These are phyloP conservation scores for Melanotaenia pygmaea DNA, from an alignment of 2,797 vertebrate species.

Conservation along the genomic window DNA sequence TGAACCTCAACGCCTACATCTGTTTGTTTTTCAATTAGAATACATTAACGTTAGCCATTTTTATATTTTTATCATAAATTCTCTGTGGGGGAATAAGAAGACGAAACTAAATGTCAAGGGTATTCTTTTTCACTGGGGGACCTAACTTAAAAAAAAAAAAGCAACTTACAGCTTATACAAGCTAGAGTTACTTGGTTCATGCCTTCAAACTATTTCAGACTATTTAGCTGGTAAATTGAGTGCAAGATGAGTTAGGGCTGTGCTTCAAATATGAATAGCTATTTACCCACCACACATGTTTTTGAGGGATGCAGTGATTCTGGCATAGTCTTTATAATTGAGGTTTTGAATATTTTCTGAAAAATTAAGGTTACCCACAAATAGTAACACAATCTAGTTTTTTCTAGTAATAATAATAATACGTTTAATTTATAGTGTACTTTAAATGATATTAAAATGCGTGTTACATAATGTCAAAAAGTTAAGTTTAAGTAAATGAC, in stretches of 20 bases:
- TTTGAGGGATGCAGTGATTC: conserved; percentile 12
- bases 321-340: conserved; percentile 7
- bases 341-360: conserved; percentile 30
- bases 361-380: conserved; percentile 36
- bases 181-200: conserved; percentile 21
- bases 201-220: conserved; percentile 20
- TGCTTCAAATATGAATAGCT: conserved; percentile 27
- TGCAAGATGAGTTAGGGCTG: conserved; percentile 1
- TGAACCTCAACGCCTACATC: conserved; percentile 63
- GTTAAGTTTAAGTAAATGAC: too few species aligned
- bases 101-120: conserved; percentile 37
- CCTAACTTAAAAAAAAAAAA: conserved; percentile 19
- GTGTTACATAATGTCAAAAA: too few species aligned
- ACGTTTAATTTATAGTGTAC: too few species aligned
- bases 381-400: conserved; percentile 20
- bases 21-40: conserved; percentile 73
- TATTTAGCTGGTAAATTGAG: conserved; percentile 34
- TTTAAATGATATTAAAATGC: too few species aligned
- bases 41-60: conserved; percentile 39
- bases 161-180: conserved; percentile 28
- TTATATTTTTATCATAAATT: not conserved
- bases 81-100: conserved; percentile 27
- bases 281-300: conserved; percentile 16
- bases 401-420: not conserved
- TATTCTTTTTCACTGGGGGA: conserved; percentile 32